A percentile compares a stretch with the other conserved stretches of the same genome.
Conservation (phyloP, 2,888 invertebrate genomes). For the Scaptomyza caliginosa region DNA sequence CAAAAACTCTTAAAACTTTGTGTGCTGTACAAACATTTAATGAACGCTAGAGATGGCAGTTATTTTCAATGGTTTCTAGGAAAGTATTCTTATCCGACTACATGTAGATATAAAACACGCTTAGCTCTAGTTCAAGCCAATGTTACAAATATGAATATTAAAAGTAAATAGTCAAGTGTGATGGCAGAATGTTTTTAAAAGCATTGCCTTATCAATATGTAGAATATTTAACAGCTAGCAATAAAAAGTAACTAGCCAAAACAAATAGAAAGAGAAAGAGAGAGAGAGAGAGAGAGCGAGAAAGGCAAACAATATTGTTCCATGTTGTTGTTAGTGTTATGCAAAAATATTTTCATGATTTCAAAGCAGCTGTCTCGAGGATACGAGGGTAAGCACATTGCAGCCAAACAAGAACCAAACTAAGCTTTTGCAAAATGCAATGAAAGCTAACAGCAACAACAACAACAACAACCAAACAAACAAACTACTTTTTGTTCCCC, state of each 20-base stretch:
- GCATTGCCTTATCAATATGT: constrained; percentile 32
- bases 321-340: constrained; percentile 42
- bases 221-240: constrained; percentile 14
- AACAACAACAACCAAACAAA: constrained; percentile 10
- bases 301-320: background rate
- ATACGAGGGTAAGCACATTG: constrained; percentile 14
- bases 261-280: background rate
- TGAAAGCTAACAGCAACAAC: constrained; percentile 4
- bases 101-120: background rate
- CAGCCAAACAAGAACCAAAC: constrained; percentile 4
- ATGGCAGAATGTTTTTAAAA: constrained; percentile 3
- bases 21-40: constrained; percentile 11
- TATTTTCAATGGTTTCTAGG: no score
- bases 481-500: constrained; percentile 2
- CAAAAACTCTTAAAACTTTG: background rate
- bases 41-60: constrained; percentile 2
- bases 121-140: background rate
- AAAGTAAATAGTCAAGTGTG: constrained; percentile 33
- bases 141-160: constrained; percentile 46
- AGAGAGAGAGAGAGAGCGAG: no score
- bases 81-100: no score
- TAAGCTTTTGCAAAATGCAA: constrained; percentile 13
- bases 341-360: constrained; percentile 70
- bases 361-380: constrained; percentile 61
- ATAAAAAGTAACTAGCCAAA: constrained; percentile 28